phyloP scores from a whole-genome alignment of 2,888 invertebrate species.

The Melieria picta region DNA sequence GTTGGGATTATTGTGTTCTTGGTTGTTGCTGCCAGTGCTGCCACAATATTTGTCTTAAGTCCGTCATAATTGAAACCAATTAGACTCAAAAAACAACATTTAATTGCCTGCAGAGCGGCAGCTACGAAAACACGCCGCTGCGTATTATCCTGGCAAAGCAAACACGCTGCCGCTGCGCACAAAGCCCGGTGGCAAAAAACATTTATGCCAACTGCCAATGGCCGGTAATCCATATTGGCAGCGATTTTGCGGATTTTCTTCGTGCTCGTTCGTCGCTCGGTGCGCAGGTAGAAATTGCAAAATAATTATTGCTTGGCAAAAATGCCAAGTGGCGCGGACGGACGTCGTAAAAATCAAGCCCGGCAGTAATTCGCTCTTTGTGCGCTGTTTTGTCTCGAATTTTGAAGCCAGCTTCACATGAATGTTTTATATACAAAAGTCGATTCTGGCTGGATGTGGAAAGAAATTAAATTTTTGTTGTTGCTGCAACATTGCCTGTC shows the following conservation, averaged over 20 bases:
- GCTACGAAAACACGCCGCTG: constrained; percentile 31
- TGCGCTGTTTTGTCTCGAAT: not conserved
- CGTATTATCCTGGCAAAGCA: constrained; percentile 36
- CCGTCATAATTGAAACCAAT: constrained; percentile 55
- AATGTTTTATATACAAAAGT: constrained; percentile 19
- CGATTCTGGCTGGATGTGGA: constrained; percentile 40
- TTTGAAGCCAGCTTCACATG: not conserved
- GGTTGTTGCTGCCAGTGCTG: not conserved
- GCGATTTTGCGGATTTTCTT: too few relatives aligned
- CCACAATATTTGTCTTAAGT: constrained; percentile 24
- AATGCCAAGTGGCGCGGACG: not conserved
- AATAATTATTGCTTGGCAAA: constrained; percentile 23
- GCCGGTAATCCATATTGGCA: constrained; percentile 22
- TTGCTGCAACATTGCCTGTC: constrained; percentile 11
- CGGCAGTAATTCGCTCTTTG: not conserved
- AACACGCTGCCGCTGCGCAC: constrained; percentile 22
- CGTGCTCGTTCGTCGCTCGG: too few relatives aligned
- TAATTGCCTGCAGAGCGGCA: constrained; percentile 52
- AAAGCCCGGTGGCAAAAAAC: not conserved
- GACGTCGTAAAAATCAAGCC: constrained; percentile 18
- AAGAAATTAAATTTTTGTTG: constrained; percentile 33
- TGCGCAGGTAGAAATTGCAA: constrained; percentile 19
- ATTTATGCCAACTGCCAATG: not conserved
- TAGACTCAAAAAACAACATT: constrained; percentile 57
- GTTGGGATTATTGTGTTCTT: not conserved